Base-by-base conservation (phyloP, 1,140 invertebrate genomes). In the Leptopilina boulardi region DNA sequence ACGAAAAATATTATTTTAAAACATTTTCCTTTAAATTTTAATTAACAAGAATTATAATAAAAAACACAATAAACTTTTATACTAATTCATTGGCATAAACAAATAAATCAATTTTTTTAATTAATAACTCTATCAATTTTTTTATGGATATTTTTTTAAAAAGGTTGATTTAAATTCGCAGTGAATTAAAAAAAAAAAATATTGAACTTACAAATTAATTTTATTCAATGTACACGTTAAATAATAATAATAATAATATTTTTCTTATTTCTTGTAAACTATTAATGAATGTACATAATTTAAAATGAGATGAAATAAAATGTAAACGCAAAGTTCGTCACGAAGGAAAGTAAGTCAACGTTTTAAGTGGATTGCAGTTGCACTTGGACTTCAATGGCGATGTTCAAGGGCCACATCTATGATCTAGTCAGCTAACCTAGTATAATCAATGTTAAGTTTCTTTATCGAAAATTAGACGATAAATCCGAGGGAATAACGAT, bases 401-500 rank as follows among this genome's bases (percentile, higher is more conserved):
- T 74, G 75, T 84, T 84, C 83, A 84, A 84, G 83, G 83, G 81
- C 78, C 83, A 72, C 54, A 18, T 51, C 42, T 66, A 74, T 18
- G 75, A 41, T 75, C 70, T 47, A 77, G 73, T 34, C 18, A 47
- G 19, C 38, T 79, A 78, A 84, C 82, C 82, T 79, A 75, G 34
- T 77, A n/a, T n/a, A 82, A 81, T 81, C 82, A 84, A 78, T 75
- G 59, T 54, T 59, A 84, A 74, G 80, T 80, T 74, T 80, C 73
- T 66, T 72, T 78, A 81, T 81, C 77, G 66, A 78, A 71, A 79
- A 79, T 83, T 80, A 72, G 70, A 76, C 70, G 56, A 34, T 73
- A 42, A 71, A 80, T 77, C 77, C 78, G 78, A 83, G 80, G 77
- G 59, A 77, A 78, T 90, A 91, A 90, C 83, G 89, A 91, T 91